Evolutionary conservation across 2,113 vertebrate species (phyloP).

Genomic region (Vulpes lagopus): DNA sequence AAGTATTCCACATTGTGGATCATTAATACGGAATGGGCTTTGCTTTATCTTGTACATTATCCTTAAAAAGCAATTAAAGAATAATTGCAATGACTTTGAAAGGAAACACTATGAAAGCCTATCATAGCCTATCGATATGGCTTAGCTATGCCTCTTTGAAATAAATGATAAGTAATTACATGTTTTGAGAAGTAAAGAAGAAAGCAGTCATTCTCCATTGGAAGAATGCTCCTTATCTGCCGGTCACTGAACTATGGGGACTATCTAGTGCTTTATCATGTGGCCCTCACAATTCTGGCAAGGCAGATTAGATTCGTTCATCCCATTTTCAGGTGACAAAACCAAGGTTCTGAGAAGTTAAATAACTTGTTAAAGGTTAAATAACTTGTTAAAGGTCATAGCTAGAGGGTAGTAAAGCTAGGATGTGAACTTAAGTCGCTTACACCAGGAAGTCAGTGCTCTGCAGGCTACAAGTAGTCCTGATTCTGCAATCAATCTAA

Average conservation of each 20-base stretch:
- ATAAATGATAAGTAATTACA: slow-evolving; percentile 45
- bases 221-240: slow-evolving; percentile 18
- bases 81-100: slow-evolving; percentile 50
- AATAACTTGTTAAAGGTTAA: slow-evolving; percentile 28
- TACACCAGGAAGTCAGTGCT: background rate
- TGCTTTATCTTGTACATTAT: slow-evolving; percentile 33
- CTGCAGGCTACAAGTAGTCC: background rate
- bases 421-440: background rate
- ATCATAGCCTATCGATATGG: slow-evolving; percentile 57
- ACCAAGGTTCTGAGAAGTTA: background rate
- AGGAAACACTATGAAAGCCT: slow-evolving; percentile 39
- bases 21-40: slow-evolving; percentile 34
- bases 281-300: slow-evolving; percentile 7
- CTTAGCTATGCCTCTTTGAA: slow-evolving; percentile 60
- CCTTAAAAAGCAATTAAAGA: slow-evolving; percentile 72
- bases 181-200: slow-evolving; percentile 52
- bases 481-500: background rate
- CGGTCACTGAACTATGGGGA: background rate
- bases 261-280: background rate
- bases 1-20: background rate
- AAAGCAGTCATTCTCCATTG: background rate
- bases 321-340: slow-evolving; percentile 21
- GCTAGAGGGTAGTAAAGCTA: background rate
- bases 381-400: slow-evolving; percentile 34
- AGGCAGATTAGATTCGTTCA: background rate